Conservation (phyloP, 1,140 invertebrate genomes). For the Drosophila jambulina region DNA sequence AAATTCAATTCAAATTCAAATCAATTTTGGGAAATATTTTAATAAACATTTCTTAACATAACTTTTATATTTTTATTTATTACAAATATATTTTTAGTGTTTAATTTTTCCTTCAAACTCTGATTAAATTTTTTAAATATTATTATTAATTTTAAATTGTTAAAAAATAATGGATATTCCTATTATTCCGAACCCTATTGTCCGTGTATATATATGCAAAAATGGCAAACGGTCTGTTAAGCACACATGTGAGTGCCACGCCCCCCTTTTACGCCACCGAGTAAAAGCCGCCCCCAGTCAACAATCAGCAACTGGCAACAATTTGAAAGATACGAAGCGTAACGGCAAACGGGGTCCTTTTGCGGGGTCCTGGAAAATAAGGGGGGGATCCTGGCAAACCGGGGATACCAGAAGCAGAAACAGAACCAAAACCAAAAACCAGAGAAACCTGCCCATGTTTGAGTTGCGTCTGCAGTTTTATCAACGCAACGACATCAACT, state of each 20-base stretch:
- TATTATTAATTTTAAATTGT: too few species aligned
- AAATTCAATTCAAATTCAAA: too few species aligned
- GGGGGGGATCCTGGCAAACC: conserved; percentile 28
- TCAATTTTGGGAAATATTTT: too few species aligned
- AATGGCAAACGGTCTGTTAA: conserved; percentile 83
- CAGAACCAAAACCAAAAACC: conserved; percentile 26
- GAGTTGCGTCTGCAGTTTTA: conserved; percentile 81
- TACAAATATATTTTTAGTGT: too few species aligned
- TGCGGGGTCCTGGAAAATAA: background rate
- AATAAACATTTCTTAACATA: too few species aligned
- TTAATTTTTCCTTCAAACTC: too few species aligned
- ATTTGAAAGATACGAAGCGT: conserved; percentile 81
- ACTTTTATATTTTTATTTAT: too few species aligned
- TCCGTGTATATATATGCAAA: conserved; percentile 59
- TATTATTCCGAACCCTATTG: background rate
- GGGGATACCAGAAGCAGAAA: conserved; percentile 26
- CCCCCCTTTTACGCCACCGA: conserved; percentile 27
- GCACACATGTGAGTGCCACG: conserved; percentile 75
- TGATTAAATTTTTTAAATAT: too few species aligned
- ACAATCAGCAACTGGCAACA: conserved; percentile 78
- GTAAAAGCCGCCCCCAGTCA: conserved; percentile 46
- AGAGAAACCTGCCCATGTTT: conserved; percentile 63
- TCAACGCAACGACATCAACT: conserved; percentile 81
- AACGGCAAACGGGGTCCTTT: conserved; percentile 58
- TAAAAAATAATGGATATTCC: too few species aligned